Base-by-base conservation (phyloP, 2,888 invertebrate genomes). In the Eulithis prunata region DNA sequence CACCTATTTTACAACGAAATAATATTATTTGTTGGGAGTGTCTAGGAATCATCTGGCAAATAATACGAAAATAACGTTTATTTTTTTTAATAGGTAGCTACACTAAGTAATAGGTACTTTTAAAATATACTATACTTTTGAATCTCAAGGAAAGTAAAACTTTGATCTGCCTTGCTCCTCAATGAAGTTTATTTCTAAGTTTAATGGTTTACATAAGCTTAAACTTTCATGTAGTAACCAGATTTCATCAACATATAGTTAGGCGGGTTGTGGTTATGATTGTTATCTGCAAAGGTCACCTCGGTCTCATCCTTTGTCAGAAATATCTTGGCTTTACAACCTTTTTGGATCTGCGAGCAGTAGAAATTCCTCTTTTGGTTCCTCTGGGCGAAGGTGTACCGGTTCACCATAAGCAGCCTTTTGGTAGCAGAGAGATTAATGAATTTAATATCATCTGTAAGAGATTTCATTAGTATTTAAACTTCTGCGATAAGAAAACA, bases 291-390 rank as follows among this genome's bases (percentile, higher is more conserved):
- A 5, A 62, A 71, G 7, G 57, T 46, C 4, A 83, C 75, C 36
- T 59, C 49, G 2, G 68, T 70, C 21, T 71, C 64, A 10, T 77
- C 71, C 5, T 69, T 55, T 10, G 70, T 67, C 4, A 84, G 51
- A 41, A 70, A 73, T 1, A 84, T 69, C 64, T 74, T 80, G 1
- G 84, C 83, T 46, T 75, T 80, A 56, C 85, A 86, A 0, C 83
- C 82, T 57, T 77, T 81, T 78, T 47, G 77, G 75, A 64, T 62
- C 38, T 68, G 68, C 0, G 84, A 85, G 59, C 84, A 85, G 61
- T 84, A 85, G 80, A 80, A 87, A 36, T 83, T 79, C 7, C 76
- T 57, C 6, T 57, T 77, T 3, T 72, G 76, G 4, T 64, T 75
- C 3, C 69, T 75, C 47, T 75, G 76, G 0, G 83, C 73, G 49